Evolutionary conservation across 2,797 vertebrate species (phyloP).

Genomic region (Mormyrops attenuatus): DNA sequence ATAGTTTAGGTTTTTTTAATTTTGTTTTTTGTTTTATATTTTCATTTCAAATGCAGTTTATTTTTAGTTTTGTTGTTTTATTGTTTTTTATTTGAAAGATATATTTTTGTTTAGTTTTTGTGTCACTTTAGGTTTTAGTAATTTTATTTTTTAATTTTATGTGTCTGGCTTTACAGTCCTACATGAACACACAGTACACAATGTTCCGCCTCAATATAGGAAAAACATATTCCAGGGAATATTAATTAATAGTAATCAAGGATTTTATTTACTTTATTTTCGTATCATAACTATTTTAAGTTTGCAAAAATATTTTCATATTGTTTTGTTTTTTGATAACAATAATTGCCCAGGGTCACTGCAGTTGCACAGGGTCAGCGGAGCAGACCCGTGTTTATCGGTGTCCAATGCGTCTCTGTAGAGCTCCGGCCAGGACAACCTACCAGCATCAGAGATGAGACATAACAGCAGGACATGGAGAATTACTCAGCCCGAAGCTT

Average conservation of each 20-base stretch:
- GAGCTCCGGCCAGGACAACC: neutral
- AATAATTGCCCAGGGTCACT: neutral
- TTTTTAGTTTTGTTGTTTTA: neutral
- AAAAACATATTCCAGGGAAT: neutral
- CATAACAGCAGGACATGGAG: neutral
- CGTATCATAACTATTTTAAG: neutral
- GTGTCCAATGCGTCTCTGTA: neutral
- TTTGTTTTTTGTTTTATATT: neutral
- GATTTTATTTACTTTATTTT: neutral
- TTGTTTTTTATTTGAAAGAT: neutral
- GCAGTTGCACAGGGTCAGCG: neutral
- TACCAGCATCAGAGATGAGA: neutral
- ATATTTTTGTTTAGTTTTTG: neutral
- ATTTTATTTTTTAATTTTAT: neutral
- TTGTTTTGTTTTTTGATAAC: neutral
- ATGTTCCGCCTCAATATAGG: neutral
- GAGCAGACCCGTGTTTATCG: neutral
- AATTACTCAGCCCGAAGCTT: neutral
- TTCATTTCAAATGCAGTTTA: neutral
- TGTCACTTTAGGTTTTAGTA: neutral
- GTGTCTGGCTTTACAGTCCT: neutral
- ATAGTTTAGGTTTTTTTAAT: neutral
- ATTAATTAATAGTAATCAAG: neutral
- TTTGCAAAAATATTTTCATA: neutral
- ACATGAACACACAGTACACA: neutral